Evolutionary conservation across 2,888 invertebrate genomes (phyloP).

Genomic region (Pterostichus niger): DNA sequence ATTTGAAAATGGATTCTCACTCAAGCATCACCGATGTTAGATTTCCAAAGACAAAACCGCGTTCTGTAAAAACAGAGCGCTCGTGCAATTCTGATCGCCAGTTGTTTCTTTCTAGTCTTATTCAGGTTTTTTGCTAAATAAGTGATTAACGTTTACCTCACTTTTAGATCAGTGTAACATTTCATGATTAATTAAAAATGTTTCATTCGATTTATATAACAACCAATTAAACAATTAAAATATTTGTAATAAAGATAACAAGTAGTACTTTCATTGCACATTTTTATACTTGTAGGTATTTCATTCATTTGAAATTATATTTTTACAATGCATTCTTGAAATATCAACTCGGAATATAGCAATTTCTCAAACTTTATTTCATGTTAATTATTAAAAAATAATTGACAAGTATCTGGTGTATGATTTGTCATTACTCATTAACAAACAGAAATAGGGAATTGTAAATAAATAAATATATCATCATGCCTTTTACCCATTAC

Average conservation of each 20-base stretch:
- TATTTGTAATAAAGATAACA: constrained; percentile 14
- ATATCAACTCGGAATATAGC: no score
- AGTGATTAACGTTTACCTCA: constrained; percentile 41
- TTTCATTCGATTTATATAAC: constrained; percentile 32
- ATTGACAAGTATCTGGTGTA: no score
- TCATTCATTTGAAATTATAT: background rate
- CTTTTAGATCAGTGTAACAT: constrained; percentile 38
- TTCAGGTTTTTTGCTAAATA: constrained; percentile 28
- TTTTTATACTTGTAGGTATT: constrained; percentile 10
- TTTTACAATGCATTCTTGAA: no score
- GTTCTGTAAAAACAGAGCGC: constrained; percentile 3
- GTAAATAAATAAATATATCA: no score
- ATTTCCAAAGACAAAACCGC: constrained; percentile 49
- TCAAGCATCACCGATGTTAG: constrained; percentile 47
- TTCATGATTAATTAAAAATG: constrained; percentile 45
- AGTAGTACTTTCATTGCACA: constrained; percentile 31
- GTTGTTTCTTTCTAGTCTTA: constrained; percentile 4
- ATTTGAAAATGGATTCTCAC: constrained; percentile 31
- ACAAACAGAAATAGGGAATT: no score
- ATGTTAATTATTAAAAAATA: no score
- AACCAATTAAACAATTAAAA: constrained; percentile 47
- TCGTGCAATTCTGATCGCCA: constrained; percentile 7
- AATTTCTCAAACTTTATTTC: no score
- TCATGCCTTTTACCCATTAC: no score
- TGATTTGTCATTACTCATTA: no score